phyloP scores from a whole-genome alignment of 2,888 invertebrate genomes.

The Noctua fimbriata region DNA sequence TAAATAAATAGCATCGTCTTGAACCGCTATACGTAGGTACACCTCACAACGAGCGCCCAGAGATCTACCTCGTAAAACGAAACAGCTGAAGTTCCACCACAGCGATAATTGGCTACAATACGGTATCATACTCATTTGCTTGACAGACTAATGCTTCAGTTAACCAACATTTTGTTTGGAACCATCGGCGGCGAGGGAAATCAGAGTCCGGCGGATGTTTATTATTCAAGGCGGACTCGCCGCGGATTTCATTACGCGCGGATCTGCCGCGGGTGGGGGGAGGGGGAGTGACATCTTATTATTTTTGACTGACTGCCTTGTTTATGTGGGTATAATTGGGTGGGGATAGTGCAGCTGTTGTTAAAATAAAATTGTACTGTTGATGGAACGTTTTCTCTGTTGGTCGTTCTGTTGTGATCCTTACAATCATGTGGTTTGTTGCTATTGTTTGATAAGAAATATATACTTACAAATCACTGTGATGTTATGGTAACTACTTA shows the following conservation, averaged over 20 bases:
- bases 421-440: background rate
- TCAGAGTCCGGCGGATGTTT: conserved; percentile 76
- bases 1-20: conserved; percentile 24
- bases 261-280: conserved; percentile 51
- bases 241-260: conserved; percentile 74
- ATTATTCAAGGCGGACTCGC: conserved; percentile 79
- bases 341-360: conserved; percentile 21
- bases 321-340: conserved; percentile 48
- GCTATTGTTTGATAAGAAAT: background rate
- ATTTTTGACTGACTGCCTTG: conserved; percentile 64
- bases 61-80: conserved; percentile 41
- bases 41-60: conserved; percentile 41
- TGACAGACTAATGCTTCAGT: conserved; percentile 65
- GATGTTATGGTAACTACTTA: background rate
- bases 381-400: background rate
- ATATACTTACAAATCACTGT: background rate
- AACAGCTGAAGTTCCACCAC: conserved; percentile 50
- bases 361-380: background rate
- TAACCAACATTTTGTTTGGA: conserved; percentile 64
- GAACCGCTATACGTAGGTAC: conserved; percentile 20
- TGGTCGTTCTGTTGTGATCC: background rate
- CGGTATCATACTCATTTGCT: conserved; percentile 62
- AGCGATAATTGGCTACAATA: conserved; percentile 62
- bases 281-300: conserved; percentile 68
- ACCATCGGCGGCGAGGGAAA: conserved; percentile 80